A percentile compares a stretch with the other conserved stretches of the same genome.
phyloP scores from a whole-genome alignment of 2,113 vertebrate genomes.

The Hydrochoerus hydrochaeris region DNA sequence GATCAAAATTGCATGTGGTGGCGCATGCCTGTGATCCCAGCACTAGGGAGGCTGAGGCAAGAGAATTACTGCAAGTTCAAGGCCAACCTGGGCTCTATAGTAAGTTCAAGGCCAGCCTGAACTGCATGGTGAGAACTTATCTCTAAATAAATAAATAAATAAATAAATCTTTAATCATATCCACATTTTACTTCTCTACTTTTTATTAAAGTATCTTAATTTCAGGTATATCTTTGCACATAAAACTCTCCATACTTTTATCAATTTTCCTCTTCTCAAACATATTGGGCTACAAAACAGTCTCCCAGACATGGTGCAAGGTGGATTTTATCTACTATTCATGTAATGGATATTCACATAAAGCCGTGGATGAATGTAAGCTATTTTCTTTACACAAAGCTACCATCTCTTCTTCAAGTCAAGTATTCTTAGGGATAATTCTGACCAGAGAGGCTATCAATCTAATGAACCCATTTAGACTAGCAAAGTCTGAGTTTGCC shows the following conservation, averaged over 20 bases:
- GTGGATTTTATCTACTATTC: neutral
- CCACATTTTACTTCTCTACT: neutral
- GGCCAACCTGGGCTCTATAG: neutral
- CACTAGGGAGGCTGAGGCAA: neutral
- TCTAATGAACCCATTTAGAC: neutral
- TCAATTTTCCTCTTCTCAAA: neutral
- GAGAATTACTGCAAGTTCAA: neutral
- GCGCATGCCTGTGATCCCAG: neutral
- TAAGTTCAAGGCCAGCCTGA: neutral
- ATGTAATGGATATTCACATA: neutral
- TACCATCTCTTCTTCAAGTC: neutral
- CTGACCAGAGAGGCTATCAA: neutral
- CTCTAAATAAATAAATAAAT: neutral
- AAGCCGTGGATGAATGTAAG: neutral
- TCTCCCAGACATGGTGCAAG: neutral
- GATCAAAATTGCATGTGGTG: neutral
- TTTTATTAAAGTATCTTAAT: constrained; percentile 6
- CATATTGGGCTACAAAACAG: neutral
- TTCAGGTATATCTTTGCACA: neutral
- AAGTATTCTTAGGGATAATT: neutral
- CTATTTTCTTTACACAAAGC: neutral
- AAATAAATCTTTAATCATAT: neutral
- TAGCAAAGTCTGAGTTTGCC: neutral
- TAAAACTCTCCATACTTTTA: neutral
- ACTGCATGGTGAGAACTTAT: neutral